Conservation (phyloP, 1,140 invertebrate genomes). For the Cylas formicarius region DNA sequence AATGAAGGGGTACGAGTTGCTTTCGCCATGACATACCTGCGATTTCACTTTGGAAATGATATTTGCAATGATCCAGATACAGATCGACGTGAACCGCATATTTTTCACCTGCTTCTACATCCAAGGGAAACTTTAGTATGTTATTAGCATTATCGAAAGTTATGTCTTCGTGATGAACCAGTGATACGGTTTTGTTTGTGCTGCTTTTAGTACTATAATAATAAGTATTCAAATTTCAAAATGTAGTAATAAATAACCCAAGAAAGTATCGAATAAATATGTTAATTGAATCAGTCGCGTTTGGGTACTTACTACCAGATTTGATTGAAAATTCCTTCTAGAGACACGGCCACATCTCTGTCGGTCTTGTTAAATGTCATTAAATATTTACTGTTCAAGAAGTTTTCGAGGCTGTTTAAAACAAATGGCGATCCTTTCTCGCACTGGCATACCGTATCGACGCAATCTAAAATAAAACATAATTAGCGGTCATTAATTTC, state of each 20-base stretch:
- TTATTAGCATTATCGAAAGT: slow-evolving; percentile 9
- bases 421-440: slow-evolving; percentile 10
- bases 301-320: slow-evolving; percentile 14
- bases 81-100: slow-evolving; percentile 13
- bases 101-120: slow-evolving; percentile 6
- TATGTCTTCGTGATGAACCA: slow-evolving; percentile 6
- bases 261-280: neutral
- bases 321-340: slow-evolving; percentile 14
- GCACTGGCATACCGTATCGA: slow-evolving; percentile 11
- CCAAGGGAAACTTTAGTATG: slow-evolving; percentile 5
- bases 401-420: neutral
- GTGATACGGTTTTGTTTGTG: slow-evolving; percentile 6
- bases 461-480: slow-evolving; percentile 14
- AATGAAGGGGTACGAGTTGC: no score
- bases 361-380: slow-evolving; percentile 13
- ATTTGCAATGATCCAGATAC: slow-evolving; percentile 12
- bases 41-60: slow-evolving; percentile 6
- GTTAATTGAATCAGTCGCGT: neutral
- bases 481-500: no score
- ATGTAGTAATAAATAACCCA: neutral
- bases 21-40: slow-evolving; percentile 7
- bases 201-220: slow-evolving; percentile 9
- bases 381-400: slow-evolving; percentile 5
- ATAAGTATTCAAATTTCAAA: neutral
- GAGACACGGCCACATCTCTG: slow-evolving; percentile 5